These are phyloP conservation scores for Vespertilio murinus DNA, from an alignment of 2,797 vertebrate genomes.

Conservation along the genomic window DNA sequence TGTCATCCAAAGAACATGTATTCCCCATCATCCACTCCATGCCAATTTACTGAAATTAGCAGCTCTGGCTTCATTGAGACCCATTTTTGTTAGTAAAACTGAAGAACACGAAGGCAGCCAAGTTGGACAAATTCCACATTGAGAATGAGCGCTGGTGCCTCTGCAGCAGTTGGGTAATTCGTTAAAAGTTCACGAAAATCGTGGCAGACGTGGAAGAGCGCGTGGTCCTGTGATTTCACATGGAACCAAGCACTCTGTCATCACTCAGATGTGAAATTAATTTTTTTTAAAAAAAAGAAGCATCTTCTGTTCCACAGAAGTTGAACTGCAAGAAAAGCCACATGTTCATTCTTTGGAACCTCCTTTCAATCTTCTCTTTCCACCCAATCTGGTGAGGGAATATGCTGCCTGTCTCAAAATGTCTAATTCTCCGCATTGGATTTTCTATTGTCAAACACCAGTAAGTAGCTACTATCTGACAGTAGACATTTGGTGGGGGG, in stretches of 20 bases:
- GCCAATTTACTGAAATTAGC: constrained; percentile 60
- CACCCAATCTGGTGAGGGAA: background rate
- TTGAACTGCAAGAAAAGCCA: constrained; percentile 18
- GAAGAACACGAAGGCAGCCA: constrained; percentile 1
- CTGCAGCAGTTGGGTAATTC: constrained; percentile 5
- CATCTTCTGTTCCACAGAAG: constrained; percentile 31
- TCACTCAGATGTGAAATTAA: constrained; percentile 61
- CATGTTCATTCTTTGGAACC: background rate
- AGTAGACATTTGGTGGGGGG: constrained; percentile 4
- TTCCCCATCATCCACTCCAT: background rate
- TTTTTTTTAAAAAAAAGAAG: background rate
- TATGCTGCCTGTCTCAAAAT: background rate
- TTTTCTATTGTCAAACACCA: background rate
- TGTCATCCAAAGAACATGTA: constrained; percentile 56
- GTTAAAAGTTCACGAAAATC: constrained; percentile 42
- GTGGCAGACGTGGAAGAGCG: constrained; percentile 24
- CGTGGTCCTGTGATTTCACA: background rate
- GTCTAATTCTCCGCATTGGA: background rate
- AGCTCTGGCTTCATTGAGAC: constrained; percentile 56
- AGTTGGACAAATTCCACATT: constrained; percentile 14
- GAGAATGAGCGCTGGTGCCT: background rate
- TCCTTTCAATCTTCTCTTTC: background rate
- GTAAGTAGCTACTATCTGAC: background rate
- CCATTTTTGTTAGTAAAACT: constrained; percentile 14
- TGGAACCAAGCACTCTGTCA: constrained; percentile 35